phyloP scores from a whole-genome alignment of 2,797 vertebrate genomes.

The Hipposideros larvatus region DNA sequence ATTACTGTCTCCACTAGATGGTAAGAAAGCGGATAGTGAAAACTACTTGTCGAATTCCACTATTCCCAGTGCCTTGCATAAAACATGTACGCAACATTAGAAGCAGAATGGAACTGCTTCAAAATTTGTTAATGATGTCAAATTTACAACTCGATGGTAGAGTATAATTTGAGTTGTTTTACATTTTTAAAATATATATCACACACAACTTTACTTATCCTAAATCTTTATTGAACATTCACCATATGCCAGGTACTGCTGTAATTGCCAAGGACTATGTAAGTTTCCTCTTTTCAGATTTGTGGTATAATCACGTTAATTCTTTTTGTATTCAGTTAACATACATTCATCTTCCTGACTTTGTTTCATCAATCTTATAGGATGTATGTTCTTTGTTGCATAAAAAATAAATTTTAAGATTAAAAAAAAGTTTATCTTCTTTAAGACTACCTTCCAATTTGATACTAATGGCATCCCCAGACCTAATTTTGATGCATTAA shows the following conservation, averaged over 20 bases:
- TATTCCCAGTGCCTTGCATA: not conserved
- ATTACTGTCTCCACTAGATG: not conserved
- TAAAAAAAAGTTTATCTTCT: not conserved
- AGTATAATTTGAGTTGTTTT: not conserved
- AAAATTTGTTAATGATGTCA: constrained; percentile 47
- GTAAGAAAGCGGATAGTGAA: not conserved
- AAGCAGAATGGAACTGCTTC: constrained; percentile 6
- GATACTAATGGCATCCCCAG: not conserved
- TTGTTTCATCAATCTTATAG: not conserved
- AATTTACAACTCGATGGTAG: not conserved
- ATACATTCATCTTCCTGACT: not conserved
- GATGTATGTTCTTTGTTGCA: not conserved
- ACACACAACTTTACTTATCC: not conserved
- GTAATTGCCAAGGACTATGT: not conserved
- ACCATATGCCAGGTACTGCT: not conserved
- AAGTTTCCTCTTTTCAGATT: not conserved
- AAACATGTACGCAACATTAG: constrained; percentile 5
- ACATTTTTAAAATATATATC: constrained; percentile 45
- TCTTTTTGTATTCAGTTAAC: not conserved
- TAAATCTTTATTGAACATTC: not conserved
- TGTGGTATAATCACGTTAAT: not conserved
- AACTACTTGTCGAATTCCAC: not conserved
- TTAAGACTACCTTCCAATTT: not conserved
- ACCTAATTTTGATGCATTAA: constrained; percentile 4
- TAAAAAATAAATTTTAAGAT: constrained; percentile 34